Conservation (phyloP, 2,888 invertebrate genomes). For the Alentia gelatinosa region DNA sequence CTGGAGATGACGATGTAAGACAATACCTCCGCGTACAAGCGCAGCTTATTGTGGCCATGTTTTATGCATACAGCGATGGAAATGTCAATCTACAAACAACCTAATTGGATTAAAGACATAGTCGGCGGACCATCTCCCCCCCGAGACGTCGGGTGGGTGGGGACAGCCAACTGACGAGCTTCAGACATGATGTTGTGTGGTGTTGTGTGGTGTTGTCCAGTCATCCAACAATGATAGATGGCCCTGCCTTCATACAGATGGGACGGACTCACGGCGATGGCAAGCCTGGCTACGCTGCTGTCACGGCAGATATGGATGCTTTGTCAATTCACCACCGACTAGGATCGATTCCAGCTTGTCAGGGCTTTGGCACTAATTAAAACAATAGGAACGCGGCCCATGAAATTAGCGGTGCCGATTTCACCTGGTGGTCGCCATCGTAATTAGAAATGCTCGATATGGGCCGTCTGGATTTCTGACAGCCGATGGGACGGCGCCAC, state of each 20-base stretch:
- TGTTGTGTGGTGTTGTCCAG: slow-evolving; percentile 34
- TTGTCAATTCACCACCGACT: slow-evolving; percentile 20
- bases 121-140: too few species aligned
- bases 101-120: neutral
- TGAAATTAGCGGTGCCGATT: slow-evolving; percentile 49
- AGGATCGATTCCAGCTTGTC: slow-evolving; percentile 25
- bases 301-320: slow-evolving; percentile 43
- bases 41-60: too few species aligned
- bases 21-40: too few species aligned
- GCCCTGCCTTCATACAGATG: neutral
- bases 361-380: slow-evolving; percentile 36
- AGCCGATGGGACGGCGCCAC: neutral
- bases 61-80: neutral
- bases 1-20: too few species aligned
- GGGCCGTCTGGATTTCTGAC: slow-evolving; percentile 37
- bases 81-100: neutral
- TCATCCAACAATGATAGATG: slow-evolving; percentile 36
- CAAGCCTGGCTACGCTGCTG: neutral
- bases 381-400: slow-evolving; percentile 24
- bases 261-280: neutral
- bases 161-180: neutral
- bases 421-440: slow-evolving; percentile 36
- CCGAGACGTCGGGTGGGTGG: too few species aligned
- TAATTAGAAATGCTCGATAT: slow-evolving; percentile 49
- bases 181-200: neutral